Evolutionary conservation across 2,888 invertebrate species (phyloP), one percentile per base, ranked within the genome.

Genomic region (Sinodicranocentrus sp.): DNA sequence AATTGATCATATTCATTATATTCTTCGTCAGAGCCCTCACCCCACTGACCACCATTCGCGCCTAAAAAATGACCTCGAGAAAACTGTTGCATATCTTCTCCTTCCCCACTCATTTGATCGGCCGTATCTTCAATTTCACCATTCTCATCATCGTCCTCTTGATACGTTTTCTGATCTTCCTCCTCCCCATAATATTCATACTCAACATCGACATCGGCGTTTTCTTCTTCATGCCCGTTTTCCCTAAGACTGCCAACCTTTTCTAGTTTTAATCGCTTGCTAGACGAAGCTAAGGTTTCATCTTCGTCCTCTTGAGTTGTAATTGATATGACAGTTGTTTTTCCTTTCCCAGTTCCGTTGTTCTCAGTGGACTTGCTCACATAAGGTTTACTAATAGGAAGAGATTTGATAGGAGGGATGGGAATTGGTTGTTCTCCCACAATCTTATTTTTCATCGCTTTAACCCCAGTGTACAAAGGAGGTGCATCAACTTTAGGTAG

Each of bases 251-350:
- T 44, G n/a, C 10, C 19, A n/a, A n/a, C 6, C 0, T 8, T 33
- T 15, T 79, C 79, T 59, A 77, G 23, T 21, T 68, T 77, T 1
- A 68, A 17, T 1, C 77, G 67, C 28, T 77, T 77, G 15, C 43
- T 59, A 17, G 33, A 52, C 5, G 72, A 25, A n/a, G 61, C 28
- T 59, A 39, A 48, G 10, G 26, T 26, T 33, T 54, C 67, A 54
- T 68, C 68, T 23, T 80, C 67, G 2, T 75, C 82, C 28, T 80
- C 80, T 48, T 54, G 26, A 10, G 83, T 83, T 17, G 84, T 84
- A 25, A 84, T 80, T 13, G 84, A 84, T 21, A 84, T 84, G 6
- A 84, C 79, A 15, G 79, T 84, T 1, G 79, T 80, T 23, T 78
- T 82, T 3, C 43, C 76, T 23, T 78, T 82, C 2, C 43, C 59